Evolutionary conservation across 2,797 vertebrate species (phyloP).

Genomic region (Syngnathus rostellatus): DNA sequence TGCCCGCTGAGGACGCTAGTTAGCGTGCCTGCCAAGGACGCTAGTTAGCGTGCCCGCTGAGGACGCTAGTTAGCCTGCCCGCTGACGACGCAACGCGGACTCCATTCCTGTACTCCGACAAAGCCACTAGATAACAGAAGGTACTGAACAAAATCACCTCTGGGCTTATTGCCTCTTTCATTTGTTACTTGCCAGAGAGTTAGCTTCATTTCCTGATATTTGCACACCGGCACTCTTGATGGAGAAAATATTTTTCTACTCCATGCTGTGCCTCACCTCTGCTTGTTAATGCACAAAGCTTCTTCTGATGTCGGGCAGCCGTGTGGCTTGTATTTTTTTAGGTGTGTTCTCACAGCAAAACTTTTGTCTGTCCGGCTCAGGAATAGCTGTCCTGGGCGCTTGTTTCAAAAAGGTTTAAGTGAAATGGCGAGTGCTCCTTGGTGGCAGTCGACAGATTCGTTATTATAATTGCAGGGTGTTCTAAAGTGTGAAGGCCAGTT

Average conservation of each 20-base stretch:
- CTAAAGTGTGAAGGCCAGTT: conserved; percentile 34
- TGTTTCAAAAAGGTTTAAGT: neutral
- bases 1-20: neutral
- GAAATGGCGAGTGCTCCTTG: neutral
- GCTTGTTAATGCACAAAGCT: conserved; percentile 24
- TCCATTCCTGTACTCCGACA: neutral
- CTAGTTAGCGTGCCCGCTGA: too few relatives aligned
- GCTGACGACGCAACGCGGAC: neutral
- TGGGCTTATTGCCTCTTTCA: neutral
- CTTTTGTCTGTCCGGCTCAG: neutral
- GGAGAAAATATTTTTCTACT: conserved; percentile 36
- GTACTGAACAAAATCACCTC: conserved; percentile 3
- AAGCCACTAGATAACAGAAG: conserved; percentile 5
- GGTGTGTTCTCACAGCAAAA: neutral
- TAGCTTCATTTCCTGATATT: neutral
- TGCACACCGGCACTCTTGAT: neutral
- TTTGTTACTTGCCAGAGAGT: neutral
- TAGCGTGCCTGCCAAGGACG: too few relatives aligned
- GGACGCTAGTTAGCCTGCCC: neutral
- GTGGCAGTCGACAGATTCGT: neutral
- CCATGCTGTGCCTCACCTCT: conserved; percentile 44
- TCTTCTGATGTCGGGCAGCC: neutral
- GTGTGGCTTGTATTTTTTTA: neutral
- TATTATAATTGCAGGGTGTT: conserved; percentile 6
- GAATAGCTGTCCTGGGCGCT: neutral